These are phyloP conservation scores for Coregonus suidteri DNA, from an alignment of 2,797 vertebrate genomes.

Conservation along the genomic window DNA sequence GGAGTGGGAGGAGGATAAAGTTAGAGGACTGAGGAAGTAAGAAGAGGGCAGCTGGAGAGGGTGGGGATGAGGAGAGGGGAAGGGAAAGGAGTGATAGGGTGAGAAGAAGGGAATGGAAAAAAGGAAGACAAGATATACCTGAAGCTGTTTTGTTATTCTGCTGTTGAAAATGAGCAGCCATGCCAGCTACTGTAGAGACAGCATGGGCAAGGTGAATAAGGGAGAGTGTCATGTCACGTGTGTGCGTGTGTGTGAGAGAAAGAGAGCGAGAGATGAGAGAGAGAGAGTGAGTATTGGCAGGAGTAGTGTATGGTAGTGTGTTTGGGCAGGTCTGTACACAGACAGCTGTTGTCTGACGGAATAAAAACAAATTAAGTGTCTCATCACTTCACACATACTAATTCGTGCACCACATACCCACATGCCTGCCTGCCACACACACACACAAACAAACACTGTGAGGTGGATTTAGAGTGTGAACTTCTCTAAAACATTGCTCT, in stretches of 20 bases:
- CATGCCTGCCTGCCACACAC: constrained; percentile 38
- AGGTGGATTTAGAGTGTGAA: constrained; percentile 44
- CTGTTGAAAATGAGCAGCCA: no score
- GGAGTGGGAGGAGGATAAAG: no score
- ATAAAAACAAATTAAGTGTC: constrained; percentile 36
- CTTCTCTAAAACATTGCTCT: constrained; percentile 25
- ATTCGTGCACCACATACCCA: constrained; percentile 69
- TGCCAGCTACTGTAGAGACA: no score
- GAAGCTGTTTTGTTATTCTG: no score
- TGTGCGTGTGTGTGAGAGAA: background rate
- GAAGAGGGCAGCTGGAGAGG: background rate
- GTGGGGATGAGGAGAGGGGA: constrained; percentile 21
- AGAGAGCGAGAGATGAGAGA: no score
- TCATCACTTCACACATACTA: constrained; percentile 85
- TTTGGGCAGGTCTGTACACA: constrained; percentile 19
- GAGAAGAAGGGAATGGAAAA: background rate
- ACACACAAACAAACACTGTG: constrained; percentile 16
- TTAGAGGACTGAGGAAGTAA: constrained; percentile 12
- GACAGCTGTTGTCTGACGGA: constrained; percentile 28
- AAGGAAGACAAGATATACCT: background rate
- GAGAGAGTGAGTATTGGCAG: background rate
- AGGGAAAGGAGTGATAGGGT: no score
- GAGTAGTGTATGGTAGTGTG: no score
- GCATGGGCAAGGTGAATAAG: no score
- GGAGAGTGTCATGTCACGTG: no score